These are phyloP conservation scores for Anneissia japonica DNA, from an alignment of 35 echinoderm and acorn worm genomes.

Conservation along the genomic window DNA sequence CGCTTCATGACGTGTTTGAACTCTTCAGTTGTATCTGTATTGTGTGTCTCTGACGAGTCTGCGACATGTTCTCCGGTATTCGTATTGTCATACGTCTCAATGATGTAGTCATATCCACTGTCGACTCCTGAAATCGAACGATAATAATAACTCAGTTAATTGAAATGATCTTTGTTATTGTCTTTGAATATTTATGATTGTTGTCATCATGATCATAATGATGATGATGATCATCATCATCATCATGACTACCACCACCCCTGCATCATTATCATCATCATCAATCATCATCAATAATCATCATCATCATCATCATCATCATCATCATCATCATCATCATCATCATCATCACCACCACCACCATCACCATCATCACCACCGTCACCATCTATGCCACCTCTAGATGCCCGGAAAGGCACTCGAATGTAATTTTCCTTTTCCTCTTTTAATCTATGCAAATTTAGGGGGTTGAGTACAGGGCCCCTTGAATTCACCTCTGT, in stretches of 20 bases:
- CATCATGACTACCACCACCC: too few relatives aligned
- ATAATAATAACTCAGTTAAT: neutral
- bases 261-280: too few relatives aligned
- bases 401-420: neutral
- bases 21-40: neutral
- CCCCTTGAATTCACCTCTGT: neutral
- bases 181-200: neutral
- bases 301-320: too few relatives aligned
- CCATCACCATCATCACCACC: too few relatives aligned
- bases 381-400: neutral
- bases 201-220: too few relatives aligned
- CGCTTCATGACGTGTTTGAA: neutral
- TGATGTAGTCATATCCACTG: constrained; percentile 37
- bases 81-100: constrained; percentile 25
- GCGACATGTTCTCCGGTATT: neutral
- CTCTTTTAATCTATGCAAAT: neutral
- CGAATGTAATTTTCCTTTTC: neutral
- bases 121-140: neutral
- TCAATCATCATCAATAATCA: too few relatives aligned
- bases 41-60: neutral
- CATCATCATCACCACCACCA: too few relatives aligned
- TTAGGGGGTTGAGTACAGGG: neutral
- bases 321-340: too few relatives aligned
- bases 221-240: too few relatives aligned
- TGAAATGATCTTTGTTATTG: constrained; percentile 1